A percentile compares a stretch with the other conserved stretches of the same genome.
Conservation (phyloP, 2,113 vertebrate genomes). For the Felis catus region DNA sequence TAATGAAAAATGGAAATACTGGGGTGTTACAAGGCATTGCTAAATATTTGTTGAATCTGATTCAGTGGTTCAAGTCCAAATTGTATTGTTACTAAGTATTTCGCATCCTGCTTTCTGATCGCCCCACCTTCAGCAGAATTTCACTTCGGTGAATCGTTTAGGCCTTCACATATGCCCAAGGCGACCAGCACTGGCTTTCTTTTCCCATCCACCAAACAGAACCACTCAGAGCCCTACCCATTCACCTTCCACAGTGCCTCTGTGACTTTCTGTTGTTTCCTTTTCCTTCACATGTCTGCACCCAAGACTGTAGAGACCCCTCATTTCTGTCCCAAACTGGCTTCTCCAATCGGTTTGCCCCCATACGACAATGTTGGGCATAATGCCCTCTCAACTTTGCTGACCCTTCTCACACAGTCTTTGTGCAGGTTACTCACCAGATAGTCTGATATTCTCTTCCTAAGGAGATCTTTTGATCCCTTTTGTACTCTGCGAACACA, state of each 20-base stretch:
- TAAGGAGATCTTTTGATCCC: not conserved
- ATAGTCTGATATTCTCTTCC: not conserved
- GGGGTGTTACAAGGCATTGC: not conserved
- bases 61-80: not conserved
- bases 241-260: not conserved
- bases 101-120: not conserved
- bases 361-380: accelerated
- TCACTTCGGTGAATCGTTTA: not conserved
- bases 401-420: not conserved
- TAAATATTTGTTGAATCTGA: not conserved
- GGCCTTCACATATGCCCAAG: not conserved
- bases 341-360: not conserved
- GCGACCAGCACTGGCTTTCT: not conserved
- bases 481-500: not conserved
- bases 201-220: not conserved
- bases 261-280: not conserved
- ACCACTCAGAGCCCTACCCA: not conserved
- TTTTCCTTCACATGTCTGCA: not conserved
- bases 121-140: not conserved
- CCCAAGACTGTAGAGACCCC: not conserved
- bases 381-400: not conserved
- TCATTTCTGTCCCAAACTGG: not conserved
- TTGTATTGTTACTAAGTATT: not conserved
- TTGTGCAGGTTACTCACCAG: not conserved
- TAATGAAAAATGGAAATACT: not conserved